These are phyloP conservation scores for Zele albiditarsus DNA, from an alignment of 2,888 invertebrate species.

Conservation along the genomic window DNA sequence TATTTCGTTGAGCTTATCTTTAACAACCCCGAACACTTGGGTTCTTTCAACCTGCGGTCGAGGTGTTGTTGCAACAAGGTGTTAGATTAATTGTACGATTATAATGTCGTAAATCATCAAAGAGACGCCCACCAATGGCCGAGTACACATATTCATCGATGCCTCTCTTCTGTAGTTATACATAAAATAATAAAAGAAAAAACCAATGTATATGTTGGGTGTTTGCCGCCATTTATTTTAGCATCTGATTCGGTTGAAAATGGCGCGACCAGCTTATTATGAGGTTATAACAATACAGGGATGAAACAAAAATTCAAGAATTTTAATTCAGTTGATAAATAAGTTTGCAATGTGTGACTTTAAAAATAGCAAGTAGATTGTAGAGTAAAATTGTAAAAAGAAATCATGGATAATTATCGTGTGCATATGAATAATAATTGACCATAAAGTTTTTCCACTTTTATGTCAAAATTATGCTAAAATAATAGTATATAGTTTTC, in stretches of 20 bases:
- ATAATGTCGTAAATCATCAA: constrained; percentile 71
- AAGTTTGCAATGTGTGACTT: too few species aligned
- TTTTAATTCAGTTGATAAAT: too few species aligned
- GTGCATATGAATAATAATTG: too few species aligned
- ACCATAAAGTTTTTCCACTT: too few species aligned
- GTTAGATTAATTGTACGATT: constrained; percentile 73
- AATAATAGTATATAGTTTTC: too few species aligned
- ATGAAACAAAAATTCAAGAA: too few species aligned
- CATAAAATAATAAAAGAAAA: too few species aligned
- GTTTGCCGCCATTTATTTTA: not conserved
- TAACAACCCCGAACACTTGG: constrained; percentile 40
- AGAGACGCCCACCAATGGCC: constrained; percentile 61
- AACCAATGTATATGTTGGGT: not conserved
- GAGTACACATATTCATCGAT: constrained; percentile 21
- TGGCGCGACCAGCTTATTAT: not conserved
- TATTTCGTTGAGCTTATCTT: constrained; percentile 15
- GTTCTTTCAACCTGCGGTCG: constrained; percentile 48
- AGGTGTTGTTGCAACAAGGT: constrained; percentile 72
- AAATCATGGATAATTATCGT: too few species aligned
- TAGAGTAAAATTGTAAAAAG: too few species aligned
- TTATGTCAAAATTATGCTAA: too few species aligned
- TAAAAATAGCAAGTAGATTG: too few species aligned
- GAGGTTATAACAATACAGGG: not conserved
- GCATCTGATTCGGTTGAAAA: not conserved
- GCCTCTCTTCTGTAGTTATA: not conserved